These are phyloP conservation scores for Sandelia bainsii DNA, from an alignment of 2,797 vertebrate species.

Conservation along the genomic window DNA sequence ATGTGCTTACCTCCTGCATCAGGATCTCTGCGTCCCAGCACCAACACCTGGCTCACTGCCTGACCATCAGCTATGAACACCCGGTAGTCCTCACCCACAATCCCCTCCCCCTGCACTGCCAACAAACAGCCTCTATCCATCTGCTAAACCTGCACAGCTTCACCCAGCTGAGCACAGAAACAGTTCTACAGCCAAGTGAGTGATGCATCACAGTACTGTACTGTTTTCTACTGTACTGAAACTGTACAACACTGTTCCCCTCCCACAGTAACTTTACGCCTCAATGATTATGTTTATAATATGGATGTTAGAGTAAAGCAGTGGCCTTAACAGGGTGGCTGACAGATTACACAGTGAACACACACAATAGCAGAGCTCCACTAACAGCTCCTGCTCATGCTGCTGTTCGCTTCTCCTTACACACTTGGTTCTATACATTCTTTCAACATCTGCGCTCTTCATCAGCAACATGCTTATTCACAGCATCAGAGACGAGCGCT, in stretches of 20 bases:
- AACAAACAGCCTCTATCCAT: constrained; percentile 58
- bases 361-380: constrained; percentile 54
- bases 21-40: constrained; percentile 56
- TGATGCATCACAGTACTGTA: constrained; percentile 22
- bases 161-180: constrained; percentile 24
- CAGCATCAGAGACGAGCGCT: constrained; percentile 69
- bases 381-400: constrained; percentile 37
- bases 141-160: constrained; percentile 22
- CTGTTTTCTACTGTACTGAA: constrained; percentile 37
- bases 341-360: constrained; percentile 56
- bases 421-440: constrained; percentile 47
- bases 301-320: constrained; percentile 29
- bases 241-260: constrained; percentile 20
- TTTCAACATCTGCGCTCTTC: constrained; percentile 76
- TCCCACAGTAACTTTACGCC: constrained; percentile 53
- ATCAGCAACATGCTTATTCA: constrained; percentile 72
- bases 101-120: constrained; percentile 53
- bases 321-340: constrained; percentile 40
- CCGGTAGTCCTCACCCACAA: constrained; percentile 77
- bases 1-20: constrained; percentile 71
- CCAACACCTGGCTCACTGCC: constrained; percentile 67
- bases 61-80: constrained; percentile 68
- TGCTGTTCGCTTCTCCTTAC: constrained; percentile 31
- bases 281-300: constrained; percentile 53
- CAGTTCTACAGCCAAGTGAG: constrained; percentile 33